Conservation (phyloP, 2,113 vertebrate genomes). For the Cochlearius cochlearius region DNA sequence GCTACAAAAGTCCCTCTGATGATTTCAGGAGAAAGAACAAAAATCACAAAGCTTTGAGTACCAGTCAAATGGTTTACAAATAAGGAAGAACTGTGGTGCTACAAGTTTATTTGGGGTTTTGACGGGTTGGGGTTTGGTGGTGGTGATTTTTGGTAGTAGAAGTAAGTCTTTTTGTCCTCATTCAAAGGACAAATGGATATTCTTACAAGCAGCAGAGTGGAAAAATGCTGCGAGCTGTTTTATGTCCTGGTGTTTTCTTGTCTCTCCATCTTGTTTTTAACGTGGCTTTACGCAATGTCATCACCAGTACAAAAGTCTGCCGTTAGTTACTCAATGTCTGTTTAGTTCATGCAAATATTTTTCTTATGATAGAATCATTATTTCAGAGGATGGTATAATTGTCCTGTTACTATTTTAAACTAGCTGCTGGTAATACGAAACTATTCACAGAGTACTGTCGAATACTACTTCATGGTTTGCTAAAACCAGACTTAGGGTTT, state of each 20-base stretch:
- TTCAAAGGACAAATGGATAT: background rate
- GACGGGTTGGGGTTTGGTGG: background rate
- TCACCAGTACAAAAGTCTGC: background rate
- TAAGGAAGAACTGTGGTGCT: background rate
- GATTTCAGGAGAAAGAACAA: background rate
- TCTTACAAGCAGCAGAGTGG: background rate
- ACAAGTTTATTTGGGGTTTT: background rate
- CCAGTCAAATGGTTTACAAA: background rate
- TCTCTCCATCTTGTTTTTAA: background rate
- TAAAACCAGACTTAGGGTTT: slow-evolving; percentile 9
- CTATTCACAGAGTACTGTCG: background rate
- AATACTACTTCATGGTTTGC: background rate
- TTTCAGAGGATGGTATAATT: slow-evolving; percentile 28
- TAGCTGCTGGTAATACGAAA: background rate
- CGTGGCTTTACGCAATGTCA: background rate
- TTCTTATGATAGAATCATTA: background rate
- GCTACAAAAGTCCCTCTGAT: background rate
- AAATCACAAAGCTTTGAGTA: background rate
- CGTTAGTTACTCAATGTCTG: background rate
- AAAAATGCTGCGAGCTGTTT: background rate
- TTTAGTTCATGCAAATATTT: slow-evolving; percentile 54
- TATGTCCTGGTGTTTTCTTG: background rate
- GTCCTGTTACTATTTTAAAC: slow-evolving; percentile 45
- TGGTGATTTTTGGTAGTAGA: background rate
- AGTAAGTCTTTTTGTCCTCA: background rate